phyloP scores from a whole-genome alignment of 2,888 invertebrate species.

The Anaspis maculata region DNA sequence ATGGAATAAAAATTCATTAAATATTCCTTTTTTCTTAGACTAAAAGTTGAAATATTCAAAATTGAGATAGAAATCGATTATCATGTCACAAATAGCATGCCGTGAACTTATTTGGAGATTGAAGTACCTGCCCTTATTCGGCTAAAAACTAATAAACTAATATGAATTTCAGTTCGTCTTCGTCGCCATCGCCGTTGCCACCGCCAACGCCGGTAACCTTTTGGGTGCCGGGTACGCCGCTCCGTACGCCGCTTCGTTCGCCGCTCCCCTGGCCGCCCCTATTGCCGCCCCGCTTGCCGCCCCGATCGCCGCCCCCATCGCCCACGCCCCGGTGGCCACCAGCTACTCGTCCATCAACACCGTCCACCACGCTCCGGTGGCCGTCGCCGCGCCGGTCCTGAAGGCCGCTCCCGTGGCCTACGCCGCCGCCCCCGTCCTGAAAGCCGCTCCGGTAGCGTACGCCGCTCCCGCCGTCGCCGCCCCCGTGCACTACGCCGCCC shows the following conservation, averaged over 20 bases:
- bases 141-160: neutral
- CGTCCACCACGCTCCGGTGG: slow-evolving; percentile 4
- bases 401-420: neutral
- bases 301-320: slow-evolving; percentile 1
- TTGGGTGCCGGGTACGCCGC: slow-evolving; percentile 3
- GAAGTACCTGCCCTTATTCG: no score
- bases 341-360: slow-evolving; percentile 6
- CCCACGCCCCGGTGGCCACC: slow-evolving; percentile 3
- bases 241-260: slow-evolving; percentile 3
- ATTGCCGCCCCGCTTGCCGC: slow-evolving; percentile 3
- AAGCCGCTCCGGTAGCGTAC: neutral
- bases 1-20: no score
- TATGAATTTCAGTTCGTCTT: slow-evolving; percentile 2
- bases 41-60: no score
- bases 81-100: no score
- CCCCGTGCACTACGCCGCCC: neutral
- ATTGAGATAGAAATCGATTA: no score
- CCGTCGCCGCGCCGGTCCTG: slow-evolving; percentile 2
- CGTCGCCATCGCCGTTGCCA: slow-evolving; percentile 9
- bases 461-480: slow-evolving; percentile 1
- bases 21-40: no score
- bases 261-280: slow-evolving; percentile 1
- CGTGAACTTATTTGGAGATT: no score
- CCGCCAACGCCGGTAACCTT: slow-evolving; percentile 7
- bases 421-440: neutral